Base-by-base conservation (phyloP, 1,140 invertebrate genomes). In the Lucilia sericata region DNA sequence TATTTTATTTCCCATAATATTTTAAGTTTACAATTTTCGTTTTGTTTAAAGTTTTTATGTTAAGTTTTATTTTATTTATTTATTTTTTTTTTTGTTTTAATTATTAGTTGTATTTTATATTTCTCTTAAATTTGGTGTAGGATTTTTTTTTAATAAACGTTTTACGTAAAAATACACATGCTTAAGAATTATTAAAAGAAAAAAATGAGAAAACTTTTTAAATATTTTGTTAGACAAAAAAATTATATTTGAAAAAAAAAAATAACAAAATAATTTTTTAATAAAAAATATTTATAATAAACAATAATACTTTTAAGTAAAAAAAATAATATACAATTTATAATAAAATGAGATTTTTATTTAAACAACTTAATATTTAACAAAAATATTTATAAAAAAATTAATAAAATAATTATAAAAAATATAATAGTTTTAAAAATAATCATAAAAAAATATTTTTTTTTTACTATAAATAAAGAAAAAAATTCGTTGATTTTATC, bases 401-500 rank as follows among this genome's bases (percentile, higher is more conserved):
- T 47, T 80, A 74, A 74, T 47, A 74, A 74, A 83, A 74, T 49
- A 21, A 47, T 19, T 47, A 74, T 19, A 21, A 83, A 83, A 74
- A 83, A 74, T 36, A 14, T 75, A 25, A 81, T 4, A 60, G n/a
- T 42, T 19, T 36, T 60, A 36, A 81, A 70, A 65, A 70, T 74
- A 49, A 80, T 80, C 25, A 30, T 30, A 30, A 30, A 30, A n/a
- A n/a, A n/a, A n/a, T n/a, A n/a, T n/a, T n/a, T n/a, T n/a, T n/a
- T n/a, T n/a, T n/a, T n/a, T n/a, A n/a, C n/a, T n/a, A n/a, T 36
- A 36, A 36, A 36, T 36, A n/a, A 8, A 36, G 36, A 36, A 70
- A 47, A 78, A 84, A 84, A 84, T 84, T 84, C 83, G 83, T 84
- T 84, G 83, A 84, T 84, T 82, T 84, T 84, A 84, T 84, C 83